Evolutionary conservation across 2,888 invertebrate species (phyloP).

Genomic region (Xanthorhoe spadicearia): DNA sequence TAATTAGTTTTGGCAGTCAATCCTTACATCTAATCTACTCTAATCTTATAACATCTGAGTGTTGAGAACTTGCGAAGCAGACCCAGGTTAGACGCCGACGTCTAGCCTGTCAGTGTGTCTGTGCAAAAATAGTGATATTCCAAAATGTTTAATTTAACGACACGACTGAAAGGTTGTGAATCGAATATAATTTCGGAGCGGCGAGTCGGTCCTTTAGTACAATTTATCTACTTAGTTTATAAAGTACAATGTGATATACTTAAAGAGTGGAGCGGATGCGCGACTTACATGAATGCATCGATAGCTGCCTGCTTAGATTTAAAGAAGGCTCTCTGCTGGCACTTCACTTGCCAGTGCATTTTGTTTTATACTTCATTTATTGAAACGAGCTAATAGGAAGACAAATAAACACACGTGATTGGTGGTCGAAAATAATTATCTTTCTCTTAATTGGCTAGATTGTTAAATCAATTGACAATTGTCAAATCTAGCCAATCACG

Average conservation of each 20-base stretch:
- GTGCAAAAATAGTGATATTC: not conserved
- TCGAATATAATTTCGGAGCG: conserved; percentile 40
- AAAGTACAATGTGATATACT: conserved; percentile 63
- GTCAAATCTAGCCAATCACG: too few relatives aligned
- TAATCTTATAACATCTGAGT: not conserved
- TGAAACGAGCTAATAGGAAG: too few relatives aligned
- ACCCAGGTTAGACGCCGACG: not conserved
- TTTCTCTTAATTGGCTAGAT: too few relatives aligned
- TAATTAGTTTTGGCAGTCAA: not conserved
- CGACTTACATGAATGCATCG: conserved; percentile 29
- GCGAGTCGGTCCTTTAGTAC: conserved; percentile 32
- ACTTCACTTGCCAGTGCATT: conserved; percentile 6
- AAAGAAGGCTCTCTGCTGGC: conserved; percentile 4
- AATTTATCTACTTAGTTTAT: conserved; percentile 39
- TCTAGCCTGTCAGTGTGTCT: conserved; percentile 11
- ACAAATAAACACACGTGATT: too few relatives aligned
- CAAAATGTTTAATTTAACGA: conserved; percentile 18
- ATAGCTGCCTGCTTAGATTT: conserved; percentile 21
- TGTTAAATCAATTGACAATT: too few relatives aligned
- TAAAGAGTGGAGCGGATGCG: conserved; percentile 47
- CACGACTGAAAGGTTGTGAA: conserved; percentile 51
- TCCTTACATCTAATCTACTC: not conserved
- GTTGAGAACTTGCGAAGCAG: too few relatives aligned
- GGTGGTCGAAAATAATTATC: too few relatives aligned
- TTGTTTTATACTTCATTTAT: not conserved